Base-by-base conservation (phyloP, 1,140 invertebrate genomes). In the Leptopilina clavipes region DNA sequence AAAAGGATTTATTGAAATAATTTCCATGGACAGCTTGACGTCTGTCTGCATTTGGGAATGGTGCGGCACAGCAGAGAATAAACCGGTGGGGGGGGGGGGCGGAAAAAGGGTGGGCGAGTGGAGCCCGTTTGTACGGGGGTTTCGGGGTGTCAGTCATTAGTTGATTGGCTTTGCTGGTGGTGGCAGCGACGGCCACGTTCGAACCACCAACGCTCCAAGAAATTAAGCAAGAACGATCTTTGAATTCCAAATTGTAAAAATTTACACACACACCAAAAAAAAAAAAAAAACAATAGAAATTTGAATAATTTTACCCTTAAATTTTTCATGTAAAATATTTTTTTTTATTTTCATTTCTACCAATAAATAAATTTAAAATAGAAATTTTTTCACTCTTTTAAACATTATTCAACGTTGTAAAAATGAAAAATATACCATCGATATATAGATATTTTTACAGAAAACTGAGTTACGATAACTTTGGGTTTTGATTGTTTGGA, bases 131-230 rank as follows among this genome's bases (percentile, higher is more conserved):
- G 19, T 19, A 31, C 70, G 72, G 44, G 45, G 48, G 56, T 71
- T n/a, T 74, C 56, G 77, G 80, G 81, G 81, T 82, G 84, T 81
- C 79, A 81, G 83, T 86, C 82, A 86, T 86, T 86, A 86, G 84
- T 79, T 83, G 84, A 85, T 85, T 85, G 81, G 83, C 79, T 80
- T 78, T 74, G 44, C 40, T 70, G 48, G 72, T 72, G 59, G 70
- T 54, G 71, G 73, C 37, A 65, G 45, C 54, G 71, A 72, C 45
- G 72, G 74, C 76, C 73, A 44, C 71, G 76, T 76, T 74, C 59
- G 73, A 76, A 78, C 72, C 44, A 76, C 73, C 73, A 71, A 75
- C 54, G 73, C 48, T 43, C 45, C 72, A 43, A 76, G 71, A 25
- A 76, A 81, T 75, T 71, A 77, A 76, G 65, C 56, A 65, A 18